Conservation (phyloP, 2,888 invertebrate species). For the Lithophane ornitopus region DNA sequence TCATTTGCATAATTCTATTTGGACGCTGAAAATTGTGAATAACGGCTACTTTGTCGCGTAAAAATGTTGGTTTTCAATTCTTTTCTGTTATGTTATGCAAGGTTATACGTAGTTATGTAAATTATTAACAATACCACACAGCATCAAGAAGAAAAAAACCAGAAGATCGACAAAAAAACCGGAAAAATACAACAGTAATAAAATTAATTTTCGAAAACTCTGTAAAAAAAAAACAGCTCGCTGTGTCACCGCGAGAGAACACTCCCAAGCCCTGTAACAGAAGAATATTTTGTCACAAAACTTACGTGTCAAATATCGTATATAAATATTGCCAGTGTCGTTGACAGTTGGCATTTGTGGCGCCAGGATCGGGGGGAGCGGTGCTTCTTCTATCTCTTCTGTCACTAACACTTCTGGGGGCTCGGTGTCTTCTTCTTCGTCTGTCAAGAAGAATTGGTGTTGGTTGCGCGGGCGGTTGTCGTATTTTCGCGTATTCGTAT, state of each 20-base stretch:
- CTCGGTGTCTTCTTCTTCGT: constrained; percentile 86
- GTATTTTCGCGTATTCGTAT: constrained; percentile 77
- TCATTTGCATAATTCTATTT: constrained; percentile 76
- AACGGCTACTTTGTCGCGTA: neutral
- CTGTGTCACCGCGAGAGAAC: constrained; percentile 5
- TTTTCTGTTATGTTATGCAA: neutral
- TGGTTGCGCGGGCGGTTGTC: constrained; percentile 83
- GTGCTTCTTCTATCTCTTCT: constrained; percentile 66
- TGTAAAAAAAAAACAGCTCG: neutral
- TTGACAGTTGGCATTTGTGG: constrained; percentile 79
- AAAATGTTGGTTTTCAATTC: constrained; percentile 22
- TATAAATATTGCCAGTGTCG: constrained; percentile 82
- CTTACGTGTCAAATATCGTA: constrained; percentile 89
- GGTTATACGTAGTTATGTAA: neutral
- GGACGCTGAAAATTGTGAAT: constrained; percentile 41
- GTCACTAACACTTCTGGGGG: constrained; percentile 72
- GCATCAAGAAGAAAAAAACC: neutral
- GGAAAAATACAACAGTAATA: neutral
- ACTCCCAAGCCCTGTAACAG: constrained; percentile 77
- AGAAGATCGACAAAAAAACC: neutral
- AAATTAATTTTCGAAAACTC: accelerated
- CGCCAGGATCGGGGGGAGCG: constrained; percentile 69
- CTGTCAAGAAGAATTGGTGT: constrained; percentile 79
- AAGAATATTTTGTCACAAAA: constrained; percentile 69
- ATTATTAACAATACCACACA: constrained; percentile 22